Conservation (phyloP, 2,113 vertebrate species). For the Apus apus region DNA sequence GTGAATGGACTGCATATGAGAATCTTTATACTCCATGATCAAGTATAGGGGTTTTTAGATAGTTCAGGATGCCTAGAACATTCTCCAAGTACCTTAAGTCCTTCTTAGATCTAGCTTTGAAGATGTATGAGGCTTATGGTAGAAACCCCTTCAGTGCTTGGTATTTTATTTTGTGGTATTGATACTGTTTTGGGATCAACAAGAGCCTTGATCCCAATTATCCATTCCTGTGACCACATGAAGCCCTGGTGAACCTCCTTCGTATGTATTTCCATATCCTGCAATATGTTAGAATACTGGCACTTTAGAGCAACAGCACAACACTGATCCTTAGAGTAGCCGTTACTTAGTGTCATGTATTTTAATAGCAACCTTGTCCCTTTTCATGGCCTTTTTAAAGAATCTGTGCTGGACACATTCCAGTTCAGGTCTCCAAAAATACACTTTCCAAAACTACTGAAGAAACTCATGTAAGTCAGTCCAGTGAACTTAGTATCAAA, state of each 20-base stretch:
- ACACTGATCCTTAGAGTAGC: neutral
- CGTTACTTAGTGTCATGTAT: neutral
- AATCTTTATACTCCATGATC: neutral
- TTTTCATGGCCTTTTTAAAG: neutral
- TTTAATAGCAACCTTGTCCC: neutral
- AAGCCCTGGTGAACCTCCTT: neutral
- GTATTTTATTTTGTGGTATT: neutral
- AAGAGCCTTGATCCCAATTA: neutral
- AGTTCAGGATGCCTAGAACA: neutral
- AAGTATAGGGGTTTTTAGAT: neutral
- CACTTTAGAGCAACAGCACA: neutral
- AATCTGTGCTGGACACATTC: neutral
- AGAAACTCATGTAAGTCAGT: neutral
- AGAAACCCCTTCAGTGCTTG: neutral
- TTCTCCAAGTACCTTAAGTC: neutral
- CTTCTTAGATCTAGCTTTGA: neutral
- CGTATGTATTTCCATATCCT: neutral
- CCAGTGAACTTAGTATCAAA: neutral
- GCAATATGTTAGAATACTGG: neutral
- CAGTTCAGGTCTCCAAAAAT: neutral
- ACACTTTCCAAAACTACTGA: neutral
- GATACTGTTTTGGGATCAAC: neutral
- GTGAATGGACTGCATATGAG: rapidly evolving
- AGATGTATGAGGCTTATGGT: neutral
- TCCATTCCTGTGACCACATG: neutral